These are phyloP conservation scores for Macroramphosus scolopax DNA, from an alignment of 2,797 vertebrate genomes.

Conservation along the genomic window DNA sequence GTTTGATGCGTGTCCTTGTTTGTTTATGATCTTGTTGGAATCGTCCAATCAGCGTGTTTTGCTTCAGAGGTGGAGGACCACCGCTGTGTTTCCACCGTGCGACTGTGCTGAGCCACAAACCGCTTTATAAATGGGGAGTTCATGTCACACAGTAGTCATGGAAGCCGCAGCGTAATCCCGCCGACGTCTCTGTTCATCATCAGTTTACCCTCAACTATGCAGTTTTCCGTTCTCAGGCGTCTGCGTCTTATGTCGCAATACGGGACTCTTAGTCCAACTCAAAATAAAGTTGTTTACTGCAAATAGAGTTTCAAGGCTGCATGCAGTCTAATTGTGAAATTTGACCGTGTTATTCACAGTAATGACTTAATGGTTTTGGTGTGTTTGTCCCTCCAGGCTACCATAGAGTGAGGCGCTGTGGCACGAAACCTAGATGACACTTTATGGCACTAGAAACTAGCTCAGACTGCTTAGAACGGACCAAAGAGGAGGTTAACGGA, in stretches of 20 bases:
- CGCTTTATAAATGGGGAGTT: conserved; percentile 25
- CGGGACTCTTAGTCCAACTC: conserved; percentile 18
- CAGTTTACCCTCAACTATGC: conserved; percentile 49
- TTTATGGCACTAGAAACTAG: too few relatives aligned
- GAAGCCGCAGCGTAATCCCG: conserved; percentile 42
- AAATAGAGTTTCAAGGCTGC: too few relatives aligned
- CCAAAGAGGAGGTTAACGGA: too few relatives aligned
- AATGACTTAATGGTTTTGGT: conserved; percentile 29
- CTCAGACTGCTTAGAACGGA: too few relatives aligned
- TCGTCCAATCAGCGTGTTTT: conserved; percentile 21
- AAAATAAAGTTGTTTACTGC: conserved; percentile 7
- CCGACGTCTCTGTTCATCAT: conserved; percentile 41
- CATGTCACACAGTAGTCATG: conserved; percentile 43
- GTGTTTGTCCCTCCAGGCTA: too few relatives aligned
- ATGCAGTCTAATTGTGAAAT: too few relatives aligned
- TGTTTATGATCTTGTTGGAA: too few relatives aligned
- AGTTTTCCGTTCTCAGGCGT: conserved; percentile 54
- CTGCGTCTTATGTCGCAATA: conserved; percentile 22
- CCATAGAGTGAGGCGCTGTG: too few relatives aligned
- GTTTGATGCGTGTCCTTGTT: too few relatives aligned
- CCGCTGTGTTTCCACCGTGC: conserved; percentile 13
- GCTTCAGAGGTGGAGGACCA: conserved; percentile 2
- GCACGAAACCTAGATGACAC: too few relatives aligned
- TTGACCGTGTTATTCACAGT: conserved; percentile 4
- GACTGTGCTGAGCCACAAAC: conserved; percentile 20